Evolutionary conservation across 1,140 invertebrate species (phyloP).

Genomic region (Vanessa tameamea): DNA sequence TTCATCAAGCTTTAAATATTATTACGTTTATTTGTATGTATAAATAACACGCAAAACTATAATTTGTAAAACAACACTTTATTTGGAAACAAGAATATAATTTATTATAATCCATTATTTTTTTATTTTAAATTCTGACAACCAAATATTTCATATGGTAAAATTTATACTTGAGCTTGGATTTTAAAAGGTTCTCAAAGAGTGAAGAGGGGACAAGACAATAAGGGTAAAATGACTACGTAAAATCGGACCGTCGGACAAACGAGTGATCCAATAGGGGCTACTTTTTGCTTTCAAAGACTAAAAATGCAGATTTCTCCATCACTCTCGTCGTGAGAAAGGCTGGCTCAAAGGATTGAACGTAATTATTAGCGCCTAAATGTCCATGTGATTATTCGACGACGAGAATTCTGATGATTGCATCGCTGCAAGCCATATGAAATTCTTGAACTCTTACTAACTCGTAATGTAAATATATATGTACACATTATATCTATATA

Average conservation of each 20-base stretch:
- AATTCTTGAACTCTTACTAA: background rate
- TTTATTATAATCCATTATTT: background rate
- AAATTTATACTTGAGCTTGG: constrained; percentile 20
- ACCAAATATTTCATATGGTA: background rate
- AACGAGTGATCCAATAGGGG: constrained; percentile 52
- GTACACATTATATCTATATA: too few species aligned
- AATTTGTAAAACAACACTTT: background rate
- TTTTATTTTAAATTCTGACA: background rate
- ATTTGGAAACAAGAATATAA: too few species aligned
- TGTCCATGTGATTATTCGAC: constrained; percentile 20
- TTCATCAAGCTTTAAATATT: too few species aligned
- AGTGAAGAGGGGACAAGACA: constrained; percentile 35
- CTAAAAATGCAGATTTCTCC: constrained; percentile 46
- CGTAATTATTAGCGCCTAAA: constrained; percentile 34
- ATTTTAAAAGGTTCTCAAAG: constrained; percentile 26
- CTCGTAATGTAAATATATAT: too few species aligned
- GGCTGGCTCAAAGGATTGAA: constrained; percentile 41
- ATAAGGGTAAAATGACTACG: constrained; percentile 52
- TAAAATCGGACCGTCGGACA: constrained; percentile 48
- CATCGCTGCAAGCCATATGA: constrained; percentile 5
- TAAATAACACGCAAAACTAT: too few species aligned
- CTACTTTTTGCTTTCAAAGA: constrained; percentile 51
- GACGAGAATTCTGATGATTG: constrained; percentile 30
- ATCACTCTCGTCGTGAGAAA: constrained; percentile 36
- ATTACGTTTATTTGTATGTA: too few species aligned